phyloP scores from a whole-genome alignment of 2,797 vertebrate species.

The Enteromius afrohamiltoni region DNA sequence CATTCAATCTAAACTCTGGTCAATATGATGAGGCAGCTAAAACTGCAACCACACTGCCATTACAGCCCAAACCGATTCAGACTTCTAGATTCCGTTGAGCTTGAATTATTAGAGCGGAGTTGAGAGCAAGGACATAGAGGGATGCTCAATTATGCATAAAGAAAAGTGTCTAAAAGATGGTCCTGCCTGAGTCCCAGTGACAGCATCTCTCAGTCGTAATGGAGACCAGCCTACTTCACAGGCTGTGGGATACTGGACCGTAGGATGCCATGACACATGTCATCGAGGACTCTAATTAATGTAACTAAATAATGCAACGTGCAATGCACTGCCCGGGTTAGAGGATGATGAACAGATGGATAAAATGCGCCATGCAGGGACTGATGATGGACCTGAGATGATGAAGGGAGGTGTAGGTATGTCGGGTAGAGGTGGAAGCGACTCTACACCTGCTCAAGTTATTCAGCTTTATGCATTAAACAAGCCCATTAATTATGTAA shows the following conservation, averaged over 20 bases:
- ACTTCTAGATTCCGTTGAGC: conserved; percentile 4
- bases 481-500: conserved; percentile 7
- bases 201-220: conserved; percentile 37
- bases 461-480: not conserved
- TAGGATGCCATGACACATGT: conserved; percentile 35
- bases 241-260: conserved; percentile 32
- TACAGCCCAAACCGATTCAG: not conserved
- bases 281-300: conserved; percentile 3
- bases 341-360: conserved; percentile 15
- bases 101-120: conserved; percentile 1
- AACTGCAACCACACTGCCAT: conserved; percentile 39
- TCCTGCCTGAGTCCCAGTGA: conserved; percentile 36
- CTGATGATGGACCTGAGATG: conserved; percentile 29
- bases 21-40: conserved; percentile 53
- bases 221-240: conserved; percentile 41
- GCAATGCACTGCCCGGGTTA: conserved; percentile 30
- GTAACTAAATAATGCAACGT: conserved; percentile 15
- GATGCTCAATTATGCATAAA: conserved; percentile 31
- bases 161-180: conserved; percentile 32
- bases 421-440: conserved; percentile 40
- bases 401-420: conserved; percentile 46
- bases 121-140: conserved; percentile 29
- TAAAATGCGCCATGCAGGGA: conserved; percentile 30
- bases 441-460: conserved; percentile 41
- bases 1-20: conserved; percentile 44